These are phyloP conservation scores for Microchirus variegatus DNA, from an alignment of 2,797 vertebrate genomes.

Conservation along the genomic window DNA sequence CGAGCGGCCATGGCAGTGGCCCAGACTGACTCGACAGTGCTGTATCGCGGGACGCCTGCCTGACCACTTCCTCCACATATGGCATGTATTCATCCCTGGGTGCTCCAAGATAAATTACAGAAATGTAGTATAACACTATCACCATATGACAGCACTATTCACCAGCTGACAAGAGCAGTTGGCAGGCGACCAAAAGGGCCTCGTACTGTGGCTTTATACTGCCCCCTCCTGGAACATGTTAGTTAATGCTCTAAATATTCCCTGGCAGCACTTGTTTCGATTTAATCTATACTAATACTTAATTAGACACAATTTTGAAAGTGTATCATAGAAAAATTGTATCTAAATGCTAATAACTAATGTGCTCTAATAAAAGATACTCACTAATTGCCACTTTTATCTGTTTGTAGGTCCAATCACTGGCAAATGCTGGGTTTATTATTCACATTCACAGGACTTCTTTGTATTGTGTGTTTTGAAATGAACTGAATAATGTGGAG, in stretches of 20 bases:
- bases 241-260: constrained; percentile 6
- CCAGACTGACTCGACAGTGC: constrained; percentile 55
- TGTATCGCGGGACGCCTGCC: constrained; percentile 45
- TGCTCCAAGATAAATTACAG: constrained; percentile 52
- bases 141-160: constrained; percentile 57
- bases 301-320: no score
- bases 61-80: constrained; percentile 65
- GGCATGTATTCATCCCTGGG: constrained; percentile 48
- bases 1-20: constrained; percentile 40
- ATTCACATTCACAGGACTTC: no score
- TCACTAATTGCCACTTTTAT: no score
- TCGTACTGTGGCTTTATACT: constrained; percentile 41
- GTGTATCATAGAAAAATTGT: no score
- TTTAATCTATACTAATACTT: no score
- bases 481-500: no score
- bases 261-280: no score
- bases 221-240: constrained; percentile 49
- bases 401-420: no score
- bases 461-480: no score
- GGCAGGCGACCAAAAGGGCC: constrained; percentile 23
- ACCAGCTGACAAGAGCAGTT: constrained; percentile 46
- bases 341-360: no score
- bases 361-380: no score
- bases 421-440: no score
- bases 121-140: constrained; percentile 57